Conservation (phyloP, 2,888 invertebrate genomes). For the Chrysolina americana region DNA sequence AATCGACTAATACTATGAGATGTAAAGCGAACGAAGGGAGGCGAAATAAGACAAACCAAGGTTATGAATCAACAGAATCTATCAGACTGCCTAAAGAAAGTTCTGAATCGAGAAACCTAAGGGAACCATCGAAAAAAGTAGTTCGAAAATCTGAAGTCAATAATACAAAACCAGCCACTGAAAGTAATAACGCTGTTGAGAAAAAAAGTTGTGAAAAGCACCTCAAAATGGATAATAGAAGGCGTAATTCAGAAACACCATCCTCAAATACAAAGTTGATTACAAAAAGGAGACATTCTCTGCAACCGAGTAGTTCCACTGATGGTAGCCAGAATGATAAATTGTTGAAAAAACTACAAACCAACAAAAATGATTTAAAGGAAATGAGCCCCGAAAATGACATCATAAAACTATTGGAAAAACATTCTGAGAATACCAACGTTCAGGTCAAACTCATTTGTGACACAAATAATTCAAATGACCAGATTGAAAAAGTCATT, state of each 20-base stretch:
- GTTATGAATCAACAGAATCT: not conserved
- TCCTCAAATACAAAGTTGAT: not conserved
- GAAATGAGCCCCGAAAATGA: not conserved
- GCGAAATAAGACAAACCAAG: not conserved
- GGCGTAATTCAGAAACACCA: constrained; percentile 14
- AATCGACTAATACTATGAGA: not conserved
- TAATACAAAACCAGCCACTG: not conserved
- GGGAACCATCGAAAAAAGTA: not conserved
- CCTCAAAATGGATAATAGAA: not conserved
- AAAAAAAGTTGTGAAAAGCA: not conserved
- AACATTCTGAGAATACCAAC: no score
- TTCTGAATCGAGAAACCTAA: not conserved
- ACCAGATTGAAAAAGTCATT: not conserved
- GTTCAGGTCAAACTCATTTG: not conserved
- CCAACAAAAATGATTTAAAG: not conserved
- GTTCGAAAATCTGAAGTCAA: not conserved
- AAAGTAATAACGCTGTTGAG: not conserved
- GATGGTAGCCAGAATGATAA: not conserved
- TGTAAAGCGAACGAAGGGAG: not conserved
- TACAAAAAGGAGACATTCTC: not conserved
- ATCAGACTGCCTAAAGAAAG: not conserved
- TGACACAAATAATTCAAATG: not conserved
- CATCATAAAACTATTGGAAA: no score
- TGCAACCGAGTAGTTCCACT: not conserved
- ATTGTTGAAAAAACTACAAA: not conserved